A percentile compares a stretch with the other conserved stretches of the same genome.
Evolutionary conservation across 2,797 vertebrate species (phyloP).

Genomic region (Malurus leucopterus): DNA sequence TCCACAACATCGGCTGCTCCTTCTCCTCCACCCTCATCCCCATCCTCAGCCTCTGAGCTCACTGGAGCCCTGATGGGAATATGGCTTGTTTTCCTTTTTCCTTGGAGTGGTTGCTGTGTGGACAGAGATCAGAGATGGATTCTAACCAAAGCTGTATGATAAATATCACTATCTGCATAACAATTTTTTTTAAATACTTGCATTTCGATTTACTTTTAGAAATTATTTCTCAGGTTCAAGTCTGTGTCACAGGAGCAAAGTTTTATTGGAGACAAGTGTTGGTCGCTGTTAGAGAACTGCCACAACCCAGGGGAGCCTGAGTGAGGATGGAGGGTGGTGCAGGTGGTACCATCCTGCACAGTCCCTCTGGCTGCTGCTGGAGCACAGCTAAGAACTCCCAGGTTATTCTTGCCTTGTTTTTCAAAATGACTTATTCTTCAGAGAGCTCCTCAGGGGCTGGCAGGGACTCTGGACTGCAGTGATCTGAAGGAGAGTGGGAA

Average conservation of each 20-base stretch:
- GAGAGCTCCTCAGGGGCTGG: not conserved
- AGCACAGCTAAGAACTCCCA: not conserved
- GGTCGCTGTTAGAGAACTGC: not conserved
- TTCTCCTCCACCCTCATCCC: not conserved
- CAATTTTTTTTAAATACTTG: not conserved
- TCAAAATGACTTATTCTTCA: not conserved
- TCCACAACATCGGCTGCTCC: not conserved
- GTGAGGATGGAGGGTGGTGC: not conserved
- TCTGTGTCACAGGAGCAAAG: not conserved
- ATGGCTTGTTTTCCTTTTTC: not conserved
- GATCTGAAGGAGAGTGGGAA: not conserved
- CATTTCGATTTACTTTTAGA: not conserved
- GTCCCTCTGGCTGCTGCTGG: not conserved
- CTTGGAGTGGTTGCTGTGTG: not conserved
- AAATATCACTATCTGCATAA: fast-evolving
- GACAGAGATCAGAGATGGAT: not conserved
- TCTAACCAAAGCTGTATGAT: not conserved
- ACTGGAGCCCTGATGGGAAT: not conserved
- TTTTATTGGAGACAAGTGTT: conserved; percentile 43
- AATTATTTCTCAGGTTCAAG: not conserved
- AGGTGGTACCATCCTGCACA: not conserved
- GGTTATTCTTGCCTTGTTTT: not conserved
- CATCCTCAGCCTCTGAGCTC: not conserved
- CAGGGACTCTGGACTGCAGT: not conserved
- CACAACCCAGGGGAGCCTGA: not conserved